Base-by-base conservation (phyloP, 2,888 invertebrate species). In the Athetis lepigone region DNA sequence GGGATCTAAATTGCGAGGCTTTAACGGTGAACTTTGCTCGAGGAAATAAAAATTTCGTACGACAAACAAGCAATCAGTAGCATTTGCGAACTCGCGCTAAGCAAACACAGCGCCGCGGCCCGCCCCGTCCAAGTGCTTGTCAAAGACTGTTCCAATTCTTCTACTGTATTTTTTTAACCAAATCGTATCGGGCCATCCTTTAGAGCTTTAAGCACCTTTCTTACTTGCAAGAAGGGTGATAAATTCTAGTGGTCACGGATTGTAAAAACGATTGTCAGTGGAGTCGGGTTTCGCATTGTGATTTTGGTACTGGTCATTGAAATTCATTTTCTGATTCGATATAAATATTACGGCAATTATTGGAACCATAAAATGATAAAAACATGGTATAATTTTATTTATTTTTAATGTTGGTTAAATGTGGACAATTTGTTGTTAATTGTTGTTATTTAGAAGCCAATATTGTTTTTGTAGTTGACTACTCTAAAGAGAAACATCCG, bases 31-130 rank as follows among this genome's bases (percentile, higher is more conserved):
- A 87, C 80, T 86, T 83, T 76, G 81, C 81, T 76, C 70, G 82
- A 78, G 85, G 82, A 90, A 92, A 91, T 90, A 91, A 92, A 92
- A 91, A 90, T 89, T 85, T 90, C 85, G 83, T 84, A 87, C 85
- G 87, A 90, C 92, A 92, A 93, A 93, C 92, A 93, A 90, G 90
- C 93, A 93, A 93, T 93, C 93, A 92, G 90, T 77, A 90, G 89
- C 91, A 91, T 91, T 93, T 92, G 91, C 90, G 87, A 92, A 90
- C 87, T 89, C 87, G 83, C 84, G 86, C 87, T 87, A 79, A 82
- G 91, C 88, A 92, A 93, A 93, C 87, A 90, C 85, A 81, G 81
- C 71, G 71, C 76, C 80, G 76, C 82, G 77, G 75, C 79, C 54
- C 56, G 55, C 55, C 73, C 60, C 81, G 80, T 78, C 81, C 75